Evolutionary conservation across 2,888 invertebrate species (phyloP).

Genomic region (Cataglyphis livida): DNA sequence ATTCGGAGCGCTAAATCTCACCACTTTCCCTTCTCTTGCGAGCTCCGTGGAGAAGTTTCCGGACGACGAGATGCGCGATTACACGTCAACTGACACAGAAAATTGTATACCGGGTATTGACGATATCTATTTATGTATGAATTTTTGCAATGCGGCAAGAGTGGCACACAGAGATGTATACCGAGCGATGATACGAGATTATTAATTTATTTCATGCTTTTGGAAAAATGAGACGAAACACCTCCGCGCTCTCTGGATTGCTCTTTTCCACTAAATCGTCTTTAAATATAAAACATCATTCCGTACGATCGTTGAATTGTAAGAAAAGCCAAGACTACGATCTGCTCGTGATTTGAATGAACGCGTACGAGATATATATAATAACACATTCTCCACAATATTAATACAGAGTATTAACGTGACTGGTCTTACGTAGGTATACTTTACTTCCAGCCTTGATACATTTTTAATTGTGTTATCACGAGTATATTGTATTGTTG

Average conservation of each 20-base stretch:
- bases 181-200: background rate
- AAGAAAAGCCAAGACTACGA: background rate
- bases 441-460: conserved; percentile 36
- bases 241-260: background rate
- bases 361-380: background rate
- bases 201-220: background rate
- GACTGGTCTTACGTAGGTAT: conserved; percentile 26
- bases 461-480: conserved; percentile 44
- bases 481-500: conserved; percentile 24
- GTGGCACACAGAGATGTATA: conserved; percentile 12
- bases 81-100: conserved; percentile 37
- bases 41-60: conserved; percentile 26
- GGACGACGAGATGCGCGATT: conserved; percentile 38
- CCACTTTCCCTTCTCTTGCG: background rate
- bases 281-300: conserved; percentile 11
- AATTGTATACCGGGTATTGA: conserved; percentile 12
- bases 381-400: background rate
- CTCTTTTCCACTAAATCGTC: background rate
- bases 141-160: conserved; percentile 26
- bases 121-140: background rate
- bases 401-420: conserved; percentile 26
- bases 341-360: background rate
- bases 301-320: background rate
- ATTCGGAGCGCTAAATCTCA: conserved; percentile 12
- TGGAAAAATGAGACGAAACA: background rate